A percentile compares a stretch with the other conserved stretches of the same genome.
phyloP scores from a whole-genome alignment of 2,113 vertebrate genomes.

The Etheostoma cragini region DNA sequence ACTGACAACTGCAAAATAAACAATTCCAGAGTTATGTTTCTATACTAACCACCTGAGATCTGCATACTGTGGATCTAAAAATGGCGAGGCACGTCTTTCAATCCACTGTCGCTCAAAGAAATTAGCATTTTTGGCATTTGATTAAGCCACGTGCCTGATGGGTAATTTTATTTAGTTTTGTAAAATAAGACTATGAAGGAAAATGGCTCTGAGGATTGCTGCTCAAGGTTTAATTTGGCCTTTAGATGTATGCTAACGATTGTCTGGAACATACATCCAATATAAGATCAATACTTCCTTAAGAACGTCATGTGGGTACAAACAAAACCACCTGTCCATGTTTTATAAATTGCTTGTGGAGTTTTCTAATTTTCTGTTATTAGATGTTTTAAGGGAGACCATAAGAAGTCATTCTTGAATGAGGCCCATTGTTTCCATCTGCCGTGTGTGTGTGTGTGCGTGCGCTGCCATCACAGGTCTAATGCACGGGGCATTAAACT shows the following conservation, averaged over 20 bases:
- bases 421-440: conserved; percentile 56
- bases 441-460: neutral
- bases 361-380: conserved; percentile 6
- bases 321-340: neutral
- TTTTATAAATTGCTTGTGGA: conserved; percentile 20
- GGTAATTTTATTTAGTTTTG: neutral
- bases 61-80: neutral
- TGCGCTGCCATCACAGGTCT: conserved; percentile 66
- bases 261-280: conserved; percentile 1
- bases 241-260: conserved; percentile 28
- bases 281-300: conserved; percentile 25
- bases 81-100: neutral
- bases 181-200: neutral
- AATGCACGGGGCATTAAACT: conserved; percentile 69
- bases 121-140: neutral
- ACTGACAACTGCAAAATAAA: neutral
- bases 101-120: neutral
- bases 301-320: neutral
- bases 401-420: conserved; percentile 4
- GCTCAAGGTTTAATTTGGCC: neutral
- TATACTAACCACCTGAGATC: neutral
- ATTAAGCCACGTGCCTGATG: neutral
- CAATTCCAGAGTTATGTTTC: neutral
- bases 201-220: neutral
- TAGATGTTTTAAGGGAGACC: neutral